Evolutionary conservation across 2,888 invertebrate species (phyloP).

Genomic region (Conops quadrifasciatus): DNA sequence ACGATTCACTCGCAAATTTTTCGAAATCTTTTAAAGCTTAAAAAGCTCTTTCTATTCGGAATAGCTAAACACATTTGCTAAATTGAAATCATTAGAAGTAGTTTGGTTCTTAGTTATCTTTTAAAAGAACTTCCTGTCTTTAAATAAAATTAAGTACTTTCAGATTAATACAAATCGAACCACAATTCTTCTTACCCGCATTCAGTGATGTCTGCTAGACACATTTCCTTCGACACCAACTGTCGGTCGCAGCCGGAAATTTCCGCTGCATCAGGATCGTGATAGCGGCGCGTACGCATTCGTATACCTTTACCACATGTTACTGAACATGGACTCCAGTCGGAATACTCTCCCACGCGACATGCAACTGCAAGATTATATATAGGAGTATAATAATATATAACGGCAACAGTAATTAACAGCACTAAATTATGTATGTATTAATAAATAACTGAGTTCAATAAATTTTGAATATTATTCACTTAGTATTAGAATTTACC

Average conservation of each 20-base stretch:
- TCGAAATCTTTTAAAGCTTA: no score
- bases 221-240: slow-evolving; percentile 89
- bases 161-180: neutral
- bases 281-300: slow-evolving; percentile 79
- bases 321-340: slow-evolving; percentile 85
- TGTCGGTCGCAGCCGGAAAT: slow-evolving; percentile 77
- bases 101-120: no score
- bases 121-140: no score
- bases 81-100: no score
- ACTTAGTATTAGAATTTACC: slow-evolving; percentile 66
- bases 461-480: neutral
- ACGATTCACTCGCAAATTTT: no score
- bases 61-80: no score
- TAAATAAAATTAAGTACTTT: no score
- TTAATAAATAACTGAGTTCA: slow-evolving; percentile 4
- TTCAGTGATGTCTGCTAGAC: slow-evolving; percentile 78
- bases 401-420: neutral
- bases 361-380: slow-evolving; percentile 75
- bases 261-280: slow-evolving; percentile 75
- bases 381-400: neutral
- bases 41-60: no score
- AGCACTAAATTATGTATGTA: neutral
- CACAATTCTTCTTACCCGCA: slow-evolving; percentile 71
- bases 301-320: slow-evolving; percentile 88
- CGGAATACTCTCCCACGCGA: slow-evolving; percentile 76